Evolutionary conservation across 2,888 invertebrate genomes (phyloP).

Genomic region (Muscina levida): DNA sequence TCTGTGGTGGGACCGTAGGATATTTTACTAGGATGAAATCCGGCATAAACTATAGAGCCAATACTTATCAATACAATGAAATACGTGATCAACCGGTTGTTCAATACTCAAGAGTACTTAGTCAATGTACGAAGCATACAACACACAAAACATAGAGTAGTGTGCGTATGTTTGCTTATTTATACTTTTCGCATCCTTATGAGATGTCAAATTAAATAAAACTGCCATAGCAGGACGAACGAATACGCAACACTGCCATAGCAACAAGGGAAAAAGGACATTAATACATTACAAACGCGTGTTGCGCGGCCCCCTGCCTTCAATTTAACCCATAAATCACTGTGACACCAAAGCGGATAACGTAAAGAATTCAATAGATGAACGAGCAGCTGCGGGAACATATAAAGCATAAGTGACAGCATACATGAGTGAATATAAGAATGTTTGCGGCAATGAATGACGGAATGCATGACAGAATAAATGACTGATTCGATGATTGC

Average conservation of each 20-base stretch:
- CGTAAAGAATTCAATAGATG: too few relatives aligned
- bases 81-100: constrained; percentile 60
- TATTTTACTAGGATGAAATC: constrained; percentile 35
- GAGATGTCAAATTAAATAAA: constrained; percentile 58
- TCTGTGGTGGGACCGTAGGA: constrained; percentile 1
- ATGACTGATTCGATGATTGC: too few relatives aligned
- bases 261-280: background rate
- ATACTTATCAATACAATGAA: constrained; percentile 54
- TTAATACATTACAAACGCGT: too few relatives aligned
- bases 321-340: too few relatives aligned
- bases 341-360: too few relatives aligned
- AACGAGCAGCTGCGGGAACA: too few relatives aligned
- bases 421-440: too few relatives aligned
- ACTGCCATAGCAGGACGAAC: constrained; percentile 9
- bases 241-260: background rate
- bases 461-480: too few relatives aligned
- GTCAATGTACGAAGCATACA: background rate
- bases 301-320: too few relatives aligned
- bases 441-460: too few relatives aligned
- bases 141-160: background rate
- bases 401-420: too few relatives aligned
- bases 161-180: constrained; percentile 46
- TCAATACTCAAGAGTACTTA: constrained; percentile 29
- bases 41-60: constrained; percentile 23
- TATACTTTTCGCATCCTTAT: constrained; percentile 53